Base-by-base conservation (phyloP, 2,888 invertebrate genomes). In the Hypomecis atomaria region DNA sequence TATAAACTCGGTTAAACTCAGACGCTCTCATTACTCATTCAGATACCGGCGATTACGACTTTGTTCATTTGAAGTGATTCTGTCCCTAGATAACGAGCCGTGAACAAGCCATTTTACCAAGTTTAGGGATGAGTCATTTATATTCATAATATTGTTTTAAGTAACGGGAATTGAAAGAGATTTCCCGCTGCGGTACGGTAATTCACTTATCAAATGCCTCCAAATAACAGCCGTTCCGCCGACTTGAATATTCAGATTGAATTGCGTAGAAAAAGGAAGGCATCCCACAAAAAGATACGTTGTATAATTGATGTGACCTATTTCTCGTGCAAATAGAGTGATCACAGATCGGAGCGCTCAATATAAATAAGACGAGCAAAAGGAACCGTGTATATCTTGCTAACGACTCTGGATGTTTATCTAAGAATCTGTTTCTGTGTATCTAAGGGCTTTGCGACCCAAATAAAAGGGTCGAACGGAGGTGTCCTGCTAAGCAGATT, bases 401-500 rank as follows among this genome's bases (percentile, higher is more conserved):
- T 81, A 84, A 84, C 77, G 78, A 81, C 77, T 73, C 61, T 53
- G 72, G 69, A 76, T 86, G 83, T 87, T 87, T 87, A 85, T 85
- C 82, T 84, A 76, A 67, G 81, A 86, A 87, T 87, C 85, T 84
- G 84, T 84, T 85, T 84, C 80, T 86, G 80, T 86, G 79, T 87
- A 82, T 82, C 80, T 77, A 82, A 84, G 82, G 82, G 79, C 79
- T 85, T 83, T 80, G 82, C 75, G 83, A 79, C 80, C 83, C 84
- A 84, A 85, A 88, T 86, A 87, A 86, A 87, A 85, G 88, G 87
- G 85, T 83, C 81, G 76, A 77, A 76, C 79, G 82, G 82, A 89
- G 87, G 89, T 89, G 89, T 87, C 86, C 83, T 82, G 77, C 86
- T 90, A 89, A 90, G 89, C 88, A 90, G 90, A 88, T 90, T 89